Conservation (phyloP, 2,113 vertebrate genomes). For the pig (Sus scrofa) region T2T-Sscrofa CM000821.6:21124501-21125000, state of each 20-base stretch:
- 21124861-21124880: background rate
- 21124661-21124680: background rate
- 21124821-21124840: background rate
- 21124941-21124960: background rate
- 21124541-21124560: background rate
- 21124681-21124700: background rate
- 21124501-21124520: background rate
- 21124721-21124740: background rate
- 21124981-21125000: background rate
- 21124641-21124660: background rate
- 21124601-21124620: background rate
- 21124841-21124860: background rate
- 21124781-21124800: background rate
- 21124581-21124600: background rate
- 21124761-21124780: background rate
- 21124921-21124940: background rate
- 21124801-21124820: background rate
- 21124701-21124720: background rate
- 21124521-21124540: background rate
- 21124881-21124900: background rate
- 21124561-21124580: background rate
- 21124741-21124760: background rate
- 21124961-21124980: fast-evolving
- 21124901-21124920: background rate
- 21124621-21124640: background rate